These are phyloP conservation scores for Ischnura elegans DNA, from an alignment of 2,888 invertebrate species.

Conservation along the genomic window DNA sequence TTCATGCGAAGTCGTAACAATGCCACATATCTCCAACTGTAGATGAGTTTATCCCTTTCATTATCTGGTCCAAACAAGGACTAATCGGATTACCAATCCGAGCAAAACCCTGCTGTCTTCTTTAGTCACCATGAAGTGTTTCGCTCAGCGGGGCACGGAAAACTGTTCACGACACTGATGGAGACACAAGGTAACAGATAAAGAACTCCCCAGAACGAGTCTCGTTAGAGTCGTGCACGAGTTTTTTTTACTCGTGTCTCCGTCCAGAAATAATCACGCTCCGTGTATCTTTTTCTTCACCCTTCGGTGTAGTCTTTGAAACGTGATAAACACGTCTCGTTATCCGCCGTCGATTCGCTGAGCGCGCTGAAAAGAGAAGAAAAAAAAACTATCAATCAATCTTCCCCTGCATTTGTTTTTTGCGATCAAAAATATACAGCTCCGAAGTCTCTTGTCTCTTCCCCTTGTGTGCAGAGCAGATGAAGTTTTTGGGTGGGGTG, in stretches of 20 bases:
- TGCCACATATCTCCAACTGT: neutral
- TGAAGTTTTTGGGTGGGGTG: neutral
- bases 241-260: neutral
- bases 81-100: neutral
- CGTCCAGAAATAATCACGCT: neutral
- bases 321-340: constrained; percentile 18
- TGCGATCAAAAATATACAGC: neutral
- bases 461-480: constrained; percentile 1
- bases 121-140: neutral
- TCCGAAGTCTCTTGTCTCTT: neutral
- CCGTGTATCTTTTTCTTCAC: neutral
- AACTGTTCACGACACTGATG: neutral
- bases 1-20: neutral
- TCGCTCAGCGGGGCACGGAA: neutral
- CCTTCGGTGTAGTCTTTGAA: neutral
- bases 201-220: neutral
- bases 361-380: neutral
- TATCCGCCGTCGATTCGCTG: constrained; percentile 5
- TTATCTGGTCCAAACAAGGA: neutral
- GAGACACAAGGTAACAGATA: too few species aligned
- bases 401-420: neutral
- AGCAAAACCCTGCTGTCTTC: neutral
- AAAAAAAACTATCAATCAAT: neutral
- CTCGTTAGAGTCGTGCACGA: neutral
- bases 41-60: neutral